Evolutionary conservation across 2,888 invertebrate species (phyloP), one percentile per base, ranked within the genome.

Genomic region (Ernsta delagoae): DNA sequence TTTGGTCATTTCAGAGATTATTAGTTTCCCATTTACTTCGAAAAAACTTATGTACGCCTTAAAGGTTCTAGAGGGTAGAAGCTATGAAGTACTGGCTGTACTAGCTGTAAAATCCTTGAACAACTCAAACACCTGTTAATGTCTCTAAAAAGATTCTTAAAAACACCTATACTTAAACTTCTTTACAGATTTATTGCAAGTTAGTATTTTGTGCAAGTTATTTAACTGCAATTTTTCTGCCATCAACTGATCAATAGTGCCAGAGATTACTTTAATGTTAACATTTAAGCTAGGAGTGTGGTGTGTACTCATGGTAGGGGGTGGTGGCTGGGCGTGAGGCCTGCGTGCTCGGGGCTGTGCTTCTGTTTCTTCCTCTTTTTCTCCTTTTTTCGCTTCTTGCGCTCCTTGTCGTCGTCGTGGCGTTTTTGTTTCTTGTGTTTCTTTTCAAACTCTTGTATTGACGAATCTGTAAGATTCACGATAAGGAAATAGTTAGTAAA

Each of bases 301-400:
- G n/a, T 56, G 57, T 39, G n/a, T 48, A 48, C 65, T 78, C 84
- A 92, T 16, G 90, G 82, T 74, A 84, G 75, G 1, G 91, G 87
- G 71, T 94, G 94, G 73, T 94, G 94, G 81, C 83, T 92, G 4
- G 93, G 94, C 3, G 93, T 93, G 72, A 94, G 93, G 43, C 96
- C 96, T 7, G 96, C 96, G 80, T 97, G 97, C 83, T 98, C 98
- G 0, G 98, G 98, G 83, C 98, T 98, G 87, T 98, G 98, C 81
- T 98, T 97, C 81, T 98, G 98, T 87, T 98, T 98, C 95, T 98
- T 98, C 78, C 98, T 95, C 80, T 98, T 98, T 89, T 98, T 98
- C 83, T 98, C 98, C 92, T 98, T 98, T 95, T 98, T 98, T 80
- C 98, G 94, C 86, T 98, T 98, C 90, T 98, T 98, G 45, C 98